These are phyloP conservation scores for Phaenicophaeus curvirostris DNA, from an alignment of 2,797 vertebrate genomes.

Conservation along the genomic window DNA sequence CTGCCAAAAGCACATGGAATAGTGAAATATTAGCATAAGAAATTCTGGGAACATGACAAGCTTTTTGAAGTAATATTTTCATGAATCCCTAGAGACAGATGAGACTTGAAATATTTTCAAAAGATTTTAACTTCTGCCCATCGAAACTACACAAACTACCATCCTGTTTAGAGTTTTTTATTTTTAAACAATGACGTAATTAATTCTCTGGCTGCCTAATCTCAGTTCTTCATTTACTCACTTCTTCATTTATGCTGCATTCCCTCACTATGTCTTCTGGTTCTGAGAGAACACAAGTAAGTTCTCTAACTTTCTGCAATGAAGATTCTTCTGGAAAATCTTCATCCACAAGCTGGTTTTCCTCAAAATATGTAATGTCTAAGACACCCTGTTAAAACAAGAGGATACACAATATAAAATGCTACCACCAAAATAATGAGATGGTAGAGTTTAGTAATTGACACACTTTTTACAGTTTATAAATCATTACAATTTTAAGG, in stretches of 20 bases:
- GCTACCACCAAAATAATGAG: neutral
- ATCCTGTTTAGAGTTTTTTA: neutral
- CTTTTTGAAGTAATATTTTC: neutral
- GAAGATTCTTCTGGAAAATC: constrained; percentile 93
- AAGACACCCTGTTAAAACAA: constrained; percentile 83
- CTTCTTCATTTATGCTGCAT: constrained; percentile 83
- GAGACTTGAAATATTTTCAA: neutral
- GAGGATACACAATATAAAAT: neutral
- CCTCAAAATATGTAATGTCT: constrained; percentile 96
- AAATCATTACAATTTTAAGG: neutral
- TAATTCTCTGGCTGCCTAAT: neutral
- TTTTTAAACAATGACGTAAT: neutral
- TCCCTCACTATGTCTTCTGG: constrained; percentile 88
- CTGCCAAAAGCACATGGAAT: neutral
- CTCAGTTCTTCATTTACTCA: constrained; percentile 72
- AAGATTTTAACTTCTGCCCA: neutral
- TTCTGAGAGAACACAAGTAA: constrained; percentile 89
- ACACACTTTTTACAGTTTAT: neutral
- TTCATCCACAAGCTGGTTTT: constrained; percentile 94
- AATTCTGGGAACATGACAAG: neutral
- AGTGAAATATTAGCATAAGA: neutral
- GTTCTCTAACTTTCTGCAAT: constrained; percentile 89
- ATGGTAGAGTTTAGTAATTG: fast-evolving
- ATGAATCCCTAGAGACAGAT: neutral
- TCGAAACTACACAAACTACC: neutral